A percentile compares a stretch with the other conserved stretches of the same genome.
phyloP scores from a whole-genome alignment of 2,113 vertebrate species.

The Blennius ocellaris region DNA sequence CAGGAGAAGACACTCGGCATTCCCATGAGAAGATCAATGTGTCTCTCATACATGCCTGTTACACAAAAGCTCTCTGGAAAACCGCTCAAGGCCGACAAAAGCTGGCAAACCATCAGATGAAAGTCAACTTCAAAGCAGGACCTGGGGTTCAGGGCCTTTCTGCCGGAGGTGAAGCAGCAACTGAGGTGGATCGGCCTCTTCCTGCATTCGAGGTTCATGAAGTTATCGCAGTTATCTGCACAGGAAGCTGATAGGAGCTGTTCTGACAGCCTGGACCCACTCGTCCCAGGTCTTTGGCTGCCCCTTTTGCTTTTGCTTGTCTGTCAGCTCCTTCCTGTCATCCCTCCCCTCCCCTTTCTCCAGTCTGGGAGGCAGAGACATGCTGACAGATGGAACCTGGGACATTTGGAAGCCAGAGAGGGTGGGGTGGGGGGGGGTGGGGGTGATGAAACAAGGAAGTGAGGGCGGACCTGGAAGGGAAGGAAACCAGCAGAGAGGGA shows the following conservation, averaged over 20 bases:
- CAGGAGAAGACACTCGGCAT: slow-evolving; percentile 19
- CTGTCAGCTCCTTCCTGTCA: slow-evolving; percentile 50
- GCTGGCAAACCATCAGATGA: neutral
- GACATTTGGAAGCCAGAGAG: slow-evolving; percentile 55
- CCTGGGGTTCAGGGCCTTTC: neutral
- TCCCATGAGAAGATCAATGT: slow-evolving; percentile 23
- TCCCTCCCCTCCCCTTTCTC: slow-evolving; percentile 27
- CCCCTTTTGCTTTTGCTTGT: slow-evolving; percentile 52
- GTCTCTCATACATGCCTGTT: slow-evolving; percentile 11
- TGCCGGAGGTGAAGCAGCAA: neutral
- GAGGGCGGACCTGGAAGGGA: slow-evolving; percentile 26
- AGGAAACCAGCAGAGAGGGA: slow-evolving; percentile 50
- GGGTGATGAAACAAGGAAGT: neutral
- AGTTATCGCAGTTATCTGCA: slow-evolving; percentile 12
- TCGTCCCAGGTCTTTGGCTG: slow-evolving; percentile 23
- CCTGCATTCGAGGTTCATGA: slow-evolving; percentile 1
- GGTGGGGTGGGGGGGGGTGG: neutral
- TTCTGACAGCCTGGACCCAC: slow-evolving; percentile 18
- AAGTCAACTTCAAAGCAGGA: slow-evolving; percentile 34
- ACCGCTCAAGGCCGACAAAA: neutral
- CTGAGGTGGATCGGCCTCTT: neutral
- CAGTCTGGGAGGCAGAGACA: slow-evolving; percentile 32
- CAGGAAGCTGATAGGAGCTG: slow-evolving; percentile 33
- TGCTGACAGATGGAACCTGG: slow-evolving; percentile 69
- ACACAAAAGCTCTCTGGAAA: slow-evolving; percentile 13